Conservation (phyloP, 2,888 invertebrate species). For the Rotaria socialis region DNA sequence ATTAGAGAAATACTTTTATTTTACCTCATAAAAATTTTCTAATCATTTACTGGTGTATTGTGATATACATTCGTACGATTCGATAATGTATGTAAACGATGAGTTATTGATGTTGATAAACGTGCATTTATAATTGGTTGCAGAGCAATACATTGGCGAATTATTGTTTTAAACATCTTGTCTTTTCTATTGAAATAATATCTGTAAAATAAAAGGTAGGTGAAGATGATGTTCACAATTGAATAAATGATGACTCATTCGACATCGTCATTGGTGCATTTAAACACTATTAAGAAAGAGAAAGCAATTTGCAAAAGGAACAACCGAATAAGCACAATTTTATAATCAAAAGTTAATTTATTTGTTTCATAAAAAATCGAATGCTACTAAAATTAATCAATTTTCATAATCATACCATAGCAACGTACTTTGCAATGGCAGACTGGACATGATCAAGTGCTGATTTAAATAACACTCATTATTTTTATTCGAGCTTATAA, state of each 20-base stretch:
- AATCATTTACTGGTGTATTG: neutral
- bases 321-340: no score
- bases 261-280: neutral
- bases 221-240: neutral
- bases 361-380: no score
- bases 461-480: neutral
- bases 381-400: no score
- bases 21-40: no score
- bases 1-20: neutral
- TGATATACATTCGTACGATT: neutral
- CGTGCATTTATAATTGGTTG: neutral
- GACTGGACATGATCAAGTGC: neutral
- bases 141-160: neutral
- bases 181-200: neutral
- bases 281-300: no score
- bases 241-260: neutral
- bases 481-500: neutral
- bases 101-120: neutral
- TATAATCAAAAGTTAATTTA: no score
- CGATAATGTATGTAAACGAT: neutral
- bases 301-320: no score
- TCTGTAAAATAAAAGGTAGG: no score
- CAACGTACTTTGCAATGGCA: neutral
- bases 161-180: neutral
- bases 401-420: neutral